A percentile compares a stretch with the other conserved stretches of the same genome.
These are phyloP conservation scores for Sparus aurata DNA, from an alignment of 2,797 vertebrate genomes.

Conservation along the genomic window DNA sequence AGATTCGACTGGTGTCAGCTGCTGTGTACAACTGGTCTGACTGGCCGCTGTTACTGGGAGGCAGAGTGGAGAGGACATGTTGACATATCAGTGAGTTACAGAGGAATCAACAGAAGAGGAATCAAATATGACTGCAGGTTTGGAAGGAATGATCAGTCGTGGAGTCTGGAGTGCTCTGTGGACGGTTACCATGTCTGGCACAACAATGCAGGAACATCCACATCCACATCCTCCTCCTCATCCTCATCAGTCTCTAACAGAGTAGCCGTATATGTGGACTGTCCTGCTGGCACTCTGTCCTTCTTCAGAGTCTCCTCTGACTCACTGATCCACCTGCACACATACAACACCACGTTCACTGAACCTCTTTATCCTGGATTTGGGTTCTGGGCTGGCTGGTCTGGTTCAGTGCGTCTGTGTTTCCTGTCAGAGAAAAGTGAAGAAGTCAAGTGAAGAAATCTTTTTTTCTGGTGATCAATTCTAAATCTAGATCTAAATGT, in stretches of 20 bases:
- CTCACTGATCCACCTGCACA: background rate
- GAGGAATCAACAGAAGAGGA: background rate
- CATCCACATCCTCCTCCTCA: background rate
- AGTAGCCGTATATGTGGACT: background rate
- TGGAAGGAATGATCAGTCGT: conserved; percentile 40
- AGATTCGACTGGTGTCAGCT: conserved; percentile 44
- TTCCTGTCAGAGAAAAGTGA: no score
- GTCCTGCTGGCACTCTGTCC: background rate
- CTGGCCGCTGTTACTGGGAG: conserved; percentile 45
- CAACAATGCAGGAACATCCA: conserved; percentile 23
- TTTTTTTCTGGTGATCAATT: no score
- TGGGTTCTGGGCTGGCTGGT: background rate
- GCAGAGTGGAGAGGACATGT: conserved; percentile 30
- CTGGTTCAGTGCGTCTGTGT: background rate
- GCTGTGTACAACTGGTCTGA: conserved; percentile 22
- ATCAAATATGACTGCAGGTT: conserved; percentile 16
- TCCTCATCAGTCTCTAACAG: background rate
- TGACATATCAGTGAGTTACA: conserved; percentile 24
- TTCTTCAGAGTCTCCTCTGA: background rate
- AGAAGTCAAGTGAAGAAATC: no score
- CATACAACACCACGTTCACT: background rate
- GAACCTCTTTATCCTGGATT: background rate
- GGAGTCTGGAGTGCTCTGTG: conserved; percentile 40
- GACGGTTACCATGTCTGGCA: conserved; percentile 33
- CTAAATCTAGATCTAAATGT: no score